These are phyloP conservation scores for Oophaga sylvatica DNA, from an alignment of 2,797 vertebrate species.

Conservation along the genomic window DNA sequence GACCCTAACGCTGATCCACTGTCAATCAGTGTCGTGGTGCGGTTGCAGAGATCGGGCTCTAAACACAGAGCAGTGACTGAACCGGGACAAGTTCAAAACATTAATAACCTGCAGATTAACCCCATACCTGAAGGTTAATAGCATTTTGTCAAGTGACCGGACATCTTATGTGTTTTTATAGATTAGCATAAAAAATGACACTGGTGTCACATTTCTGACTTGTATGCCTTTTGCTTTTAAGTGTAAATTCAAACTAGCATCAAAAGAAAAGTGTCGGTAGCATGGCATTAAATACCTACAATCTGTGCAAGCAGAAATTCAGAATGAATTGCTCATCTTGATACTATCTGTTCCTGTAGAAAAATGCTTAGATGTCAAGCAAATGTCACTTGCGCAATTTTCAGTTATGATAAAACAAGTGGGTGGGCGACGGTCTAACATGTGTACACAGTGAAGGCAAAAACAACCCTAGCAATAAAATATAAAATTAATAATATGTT, in stretches of 20 bases:
- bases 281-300: slow-evolving; percentile 18
- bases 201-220: slow-evolving; percentile 32
- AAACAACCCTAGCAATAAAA: too few relatives aligned
- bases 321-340: neutral
- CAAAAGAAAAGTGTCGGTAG: slow-evolving; percentile 15
- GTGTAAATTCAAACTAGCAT: slow-evolving; percentile 15
- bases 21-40: too few relatives aligned
- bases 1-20: too few relatives aligned
- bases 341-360: slow-evolving; percentile 8
- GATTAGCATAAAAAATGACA: neutral
- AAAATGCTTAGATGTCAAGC: slow-evolving; percentile 20
- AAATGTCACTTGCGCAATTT: neutral
- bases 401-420: neutral
- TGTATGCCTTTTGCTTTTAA: slow-evolving; percentile 15
- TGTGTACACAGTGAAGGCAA: too few relatives aligned
- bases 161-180: neutral
- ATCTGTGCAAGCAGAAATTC: slow-evolving; percentile 1
- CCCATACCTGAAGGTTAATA: too few relatives aligned
- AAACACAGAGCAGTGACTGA: too few relatives aligned
- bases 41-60: too few relatives aligned
- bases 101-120: too few relatives aligned
- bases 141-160: neutral
- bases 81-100: too few relatives aligned
- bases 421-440: neutral
- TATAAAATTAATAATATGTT: too few relatives aligned